These are phyloP conservation scores for Pterophyllum scalare DNA, from an alignment of 2,113 vertebrate species.

Conservation along the genomic window DNA sequence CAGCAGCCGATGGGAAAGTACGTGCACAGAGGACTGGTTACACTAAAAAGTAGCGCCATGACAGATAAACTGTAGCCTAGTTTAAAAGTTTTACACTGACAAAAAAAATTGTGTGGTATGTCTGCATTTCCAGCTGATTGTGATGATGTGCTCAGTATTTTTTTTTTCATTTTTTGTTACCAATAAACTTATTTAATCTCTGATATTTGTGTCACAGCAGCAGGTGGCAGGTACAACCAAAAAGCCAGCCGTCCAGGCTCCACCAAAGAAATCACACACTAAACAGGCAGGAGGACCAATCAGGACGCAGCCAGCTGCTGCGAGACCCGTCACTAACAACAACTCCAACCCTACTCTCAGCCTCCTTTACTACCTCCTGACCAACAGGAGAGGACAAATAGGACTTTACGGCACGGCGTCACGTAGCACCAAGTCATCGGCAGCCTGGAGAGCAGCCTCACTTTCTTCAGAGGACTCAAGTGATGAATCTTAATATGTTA, in stretches of 20 bases:
- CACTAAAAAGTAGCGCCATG: background rate
- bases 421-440: background rate
- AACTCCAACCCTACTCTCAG: background rate
- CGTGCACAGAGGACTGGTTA: background rate
- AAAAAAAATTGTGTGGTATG: too few species aligned
- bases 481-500: slow-evolving; percentile 32
- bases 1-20: slow-evolving; percentile 26
- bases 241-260: background rate
- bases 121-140: too few species aligned
- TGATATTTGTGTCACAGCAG: background rate
- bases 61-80: background rate
- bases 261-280: slow-evolving; percentile 1
- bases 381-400: slow-evolving; percentile 10
- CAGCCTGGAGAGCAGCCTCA: background rate
- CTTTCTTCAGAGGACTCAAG: slow-evolving; percentile 54
- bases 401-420: background rate
- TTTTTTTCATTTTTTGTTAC: background rate
- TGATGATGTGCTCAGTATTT: too few species aligned
- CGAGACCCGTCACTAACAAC: background rate
- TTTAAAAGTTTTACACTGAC: background rate
- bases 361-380: slow-evolving; percentile 33
- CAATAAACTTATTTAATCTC: background rate
- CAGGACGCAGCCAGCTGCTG: background rate
- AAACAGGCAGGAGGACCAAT: background rate
- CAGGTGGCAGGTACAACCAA: background rate